These are phyloP conservation scores for fruit fly (Drosophila melanogaster) DNA, from an alignment of 1,140 invertebrate species.

Conservation along the genomic window Release_6_plus_ISO1_MT NC_004354.4:22653001-22653500, in stretches of 20 bases:
- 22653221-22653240: constrained; percentile 69
- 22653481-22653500: no score
- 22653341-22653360: constrained; percentile 53
- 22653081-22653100: constrained; percentile 56
- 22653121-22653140: no score
- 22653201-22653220: constrained; percentile 79
- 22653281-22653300: constrained; percentile 14
- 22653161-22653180: constrained; percentile 29
- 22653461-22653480: no score
- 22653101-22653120: neutral
- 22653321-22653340: constrained; percentile 16
- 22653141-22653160: no score
- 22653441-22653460: no score
- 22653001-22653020: no score
- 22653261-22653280: constrained; percentile 37
- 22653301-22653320: constrained; percentile 30
- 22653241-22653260: constrained; percentile 7
- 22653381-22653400: neutral
- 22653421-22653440: no score
- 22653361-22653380: neutral
- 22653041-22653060: constrained; percentile 61
- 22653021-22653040: no score
- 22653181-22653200: constrained; percentile 79
- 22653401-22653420: neutral
- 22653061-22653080: constrained; percentile 32